Base-by-base conservation (phyloP, 2,113 vertebrate species). In the Silurus glanis region DNA sequence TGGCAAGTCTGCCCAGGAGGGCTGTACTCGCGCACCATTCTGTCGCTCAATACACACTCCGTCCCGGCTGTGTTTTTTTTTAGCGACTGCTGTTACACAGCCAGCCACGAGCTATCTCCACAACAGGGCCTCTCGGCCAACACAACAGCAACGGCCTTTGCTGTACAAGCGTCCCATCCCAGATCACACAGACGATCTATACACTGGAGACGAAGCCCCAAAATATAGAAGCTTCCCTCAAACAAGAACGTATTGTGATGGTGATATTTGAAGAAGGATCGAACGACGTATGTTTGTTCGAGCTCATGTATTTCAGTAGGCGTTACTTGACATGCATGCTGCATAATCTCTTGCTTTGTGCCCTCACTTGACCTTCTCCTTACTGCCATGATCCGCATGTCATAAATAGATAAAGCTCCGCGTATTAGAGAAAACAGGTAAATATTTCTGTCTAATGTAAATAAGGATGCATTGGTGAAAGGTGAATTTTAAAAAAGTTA, bases 31-130 rank as follows among this genome's bases (percentile, higher is more conserved):
- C 89, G 53, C 88, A 82, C 83, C 67, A 82, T 81, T 86, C 82
- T 91, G 87, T 88, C 84, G 87, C 85, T 79, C 85, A 80, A 81
- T 83, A 85, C 89, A 88, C 83, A 83, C 89, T 83, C 89, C 87
- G 90, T 88, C 90, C 89, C 89, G 80, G 87, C 83, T 88, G 86
- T 58, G 28, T 51, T 90, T 90, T 67, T 76, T 88, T 88, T 88
- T 85, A 72, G 88, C n/a, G 80, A 69, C 86, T 86, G 85, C 85
- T 67, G 87, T 88, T 37, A 72, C 88, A 90, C 84, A 88, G 62
- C 82, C 83, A 89, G 86, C 75, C 80, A 88, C 86, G 81, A 90
- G 86, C 82, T 58, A 55, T 76, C 66, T 85, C 28, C 16, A n/a
- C 78, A 79, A 64, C 74, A 79, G 83, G 80, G 74, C 49, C 84